Conservation (phyloP, 2,888 invertebrate genomes). For the Callinectes sapidus region DNA sequence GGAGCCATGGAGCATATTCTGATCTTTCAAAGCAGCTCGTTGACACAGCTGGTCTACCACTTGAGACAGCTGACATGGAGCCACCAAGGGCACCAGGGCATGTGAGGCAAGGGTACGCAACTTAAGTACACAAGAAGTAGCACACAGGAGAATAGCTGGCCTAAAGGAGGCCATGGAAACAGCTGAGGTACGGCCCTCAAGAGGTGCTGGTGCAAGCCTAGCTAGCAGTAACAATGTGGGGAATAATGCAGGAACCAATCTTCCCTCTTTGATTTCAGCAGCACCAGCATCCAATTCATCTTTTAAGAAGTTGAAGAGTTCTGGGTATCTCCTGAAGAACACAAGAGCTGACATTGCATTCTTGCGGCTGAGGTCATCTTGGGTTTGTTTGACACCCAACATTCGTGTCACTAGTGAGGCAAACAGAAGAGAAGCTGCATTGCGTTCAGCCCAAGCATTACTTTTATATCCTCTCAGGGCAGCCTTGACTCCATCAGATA, state of each 20-base stretch:
- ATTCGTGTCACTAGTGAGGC: slow-evolving; percentile 88
- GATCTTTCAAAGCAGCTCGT: slow-evolving; percentile 42
- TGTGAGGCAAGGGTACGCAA: slow-evolving; percentile 66
- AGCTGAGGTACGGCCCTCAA: slow-evolving; percentile 80
- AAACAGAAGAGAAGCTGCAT: slow-evolving; percentile 90
- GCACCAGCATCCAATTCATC: slow-evolving; percentile 76
- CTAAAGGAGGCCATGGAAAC: slow-evolving; percentile 62
- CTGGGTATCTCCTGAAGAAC: slow-evolving; percentile 86
- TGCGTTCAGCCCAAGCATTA: slow-evolving; percentile 78
- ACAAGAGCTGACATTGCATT: slow-evolving; percentile 79
- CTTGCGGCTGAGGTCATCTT: slow-evolving; percentile 78
- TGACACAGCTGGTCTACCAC: slow-evolving; percentile 57
- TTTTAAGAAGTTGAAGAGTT: slow-evolving; percentile 80
- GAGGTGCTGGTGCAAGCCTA: slow-evolving; percentile 85
- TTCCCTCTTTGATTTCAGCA: slow-evolving; percentile 67
- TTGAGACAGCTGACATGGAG: slow-evolving; percentile 49
- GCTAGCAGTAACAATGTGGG: slow-evolving; percentile 87
- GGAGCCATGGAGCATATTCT: slow-evolving; percentile 67
- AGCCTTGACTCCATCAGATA: slow-evolving; percentile 76
- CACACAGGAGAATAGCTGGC: slow-evolving; percentile 62
- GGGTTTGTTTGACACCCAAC: slow-evolving; percentile 84
- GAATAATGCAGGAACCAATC: slow-evolving; percentile 82
- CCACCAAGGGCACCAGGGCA: slow-evolving; percentile 64
- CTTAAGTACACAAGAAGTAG: slow-evolving; percentile 60
- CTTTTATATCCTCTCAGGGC: slow-evolving; percentile 77